A percentile compares a stretch with the other conserved stretches of the same genome.
Conservation (phyloP, 2,113 vertebrate species). For the Nesospiza acunhae region DNA sequence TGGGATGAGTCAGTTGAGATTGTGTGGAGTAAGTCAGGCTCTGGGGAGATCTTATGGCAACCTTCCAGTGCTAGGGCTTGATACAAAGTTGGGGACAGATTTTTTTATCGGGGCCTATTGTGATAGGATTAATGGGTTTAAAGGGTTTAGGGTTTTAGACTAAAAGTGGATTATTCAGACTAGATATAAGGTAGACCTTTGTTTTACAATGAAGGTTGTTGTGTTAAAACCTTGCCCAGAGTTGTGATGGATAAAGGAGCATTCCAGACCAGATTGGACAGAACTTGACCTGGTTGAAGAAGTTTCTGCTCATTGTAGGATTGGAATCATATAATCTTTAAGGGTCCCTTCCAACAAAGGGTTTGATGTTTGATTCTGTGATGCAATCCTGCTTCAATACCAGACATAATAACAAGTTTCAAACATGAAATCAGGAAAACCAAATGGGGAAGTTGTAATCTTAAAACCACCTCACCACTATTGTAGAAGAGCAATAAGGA, state of each 20-base stretch:
- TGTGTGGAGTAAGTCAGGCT: neutral
- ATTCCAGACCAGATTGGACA: neutral
- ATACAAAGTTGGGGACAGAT: neutral
- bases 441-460: neutral
- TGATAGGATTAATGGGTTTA: neutral
- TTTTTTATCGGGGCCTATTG: accelerated
- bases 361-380: neutral
- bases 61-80: neutral
- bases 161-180: neutral
- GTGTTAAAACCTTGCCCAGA: neutral
- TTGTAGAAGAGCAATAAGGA: neutral
- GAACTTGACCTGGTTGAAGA: neutral
- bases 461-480: neutral
- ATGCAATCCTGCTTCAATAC: neutral
- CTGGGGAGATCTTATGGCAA: accelerated
- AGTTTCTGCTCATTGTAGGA: neutral
- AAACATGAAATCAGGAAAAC: neutral
- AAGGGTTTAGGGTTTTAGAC: neutral
- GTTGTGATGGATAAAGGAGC: neutral
- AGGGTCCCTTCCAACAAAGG: neutral
- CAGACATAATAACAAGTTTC: neutral
- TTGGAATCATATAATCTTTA: neutral
- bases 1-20: neutral
- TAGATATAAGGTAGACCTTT: neutral
- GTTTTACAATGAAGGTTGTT: neutral